Evolutionary conservation across 2,113 vertebrate species (phyloP), one percentile per base, ranked within the genome.

Genomic region (Puntigrus tetrazona): DNA sequence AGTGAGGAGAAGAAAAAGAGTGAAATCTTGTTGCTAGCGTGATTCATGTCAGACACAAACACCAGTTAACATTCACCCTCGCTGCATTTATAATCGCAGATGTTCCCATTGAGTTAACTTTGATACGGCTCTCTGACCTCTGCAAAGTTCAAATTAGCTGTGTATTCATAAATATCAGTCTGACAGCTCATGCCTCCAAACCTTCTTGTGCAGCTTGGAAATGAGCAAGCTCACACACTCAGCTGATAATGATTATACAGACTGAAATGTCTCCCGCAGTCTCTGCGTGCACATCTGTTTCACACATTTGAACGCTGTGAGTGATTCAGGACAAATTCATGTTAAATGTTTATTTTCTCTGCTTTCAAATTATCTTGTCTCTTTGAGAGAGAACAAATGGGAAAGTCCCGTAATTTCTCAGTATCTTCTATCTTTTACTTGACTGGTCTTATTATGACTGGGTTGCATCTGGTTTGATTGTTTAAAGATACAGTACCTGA

Each of bases 251-350:
- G 50, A 77, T 86, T 81, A 78, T 38, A 84, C 11, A 13, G 73
- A 73, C 18, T 36, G 16, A 41, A 63, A 63, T 82, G 52, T 43
- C 81, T 84, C 31, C 50, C 13, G 4, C 55, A 31, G 47, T 27
- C 72, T 82, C 29, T 82, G 57, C 22, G 20, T 27, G 50, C 76
- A 87, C 88, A 87, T 88, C 86, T 88, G 85, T 85, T 88, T 79
- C 74, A 78, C 86, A 88, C 84, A 89, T 85, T 89, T 65, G 25
- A 27, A 67, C n/a, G 36, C 31, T 69, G 16, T 29, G 22, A 78
- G 47, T 70, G 69, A 67, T 80, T 73, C 83, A 85, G 57, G 86
- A 78, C 45, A 55, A 88, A 86, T 77, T 52, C 47, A 84, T 84
- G 73, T 67, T 77, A 84, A 81, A 65, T 89, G 59, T 78, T 85